Base-by-base conservation (phyloP, 2,113 vertebrate genomes). In the Brachyhypopomus gauderio region DNA sequence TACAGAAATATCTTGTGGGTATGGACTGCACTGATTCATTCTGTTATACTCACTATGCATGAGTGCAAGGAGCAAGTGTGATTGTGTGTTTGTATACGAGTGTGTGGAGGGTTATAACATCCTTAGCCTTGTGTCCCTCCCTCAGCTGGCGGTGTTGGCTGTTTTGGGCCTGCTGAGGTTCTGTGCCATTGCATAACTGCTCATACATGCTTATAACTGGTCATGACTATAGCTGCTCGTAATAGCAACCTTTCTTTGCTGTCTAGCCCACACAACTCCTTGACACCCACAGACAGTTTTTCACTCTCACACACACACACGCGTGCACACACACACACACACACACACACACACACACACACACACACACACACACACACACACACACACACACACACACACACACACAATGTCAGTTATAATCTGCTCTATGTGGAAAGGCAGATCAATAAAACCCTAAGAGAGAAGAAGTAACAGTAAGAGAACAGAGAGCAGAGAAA, bases 171-270 rank as follows among this genome's bases (percentile, higher is more conserved):
- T 90, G 90, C 82, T 85, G 80, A 74, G 76, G 75, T 80, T 87
- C 87, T 90, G 88, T 69, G 64, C 17, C 75, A 88, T 89, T 90
- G 87, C 89, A 91, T 89, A 91, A 91, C 84, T 83, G 78, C 76
- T 74, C 82, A 85, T 86, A 85, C 78, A 38, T 23, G 3, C 22
- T 86, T 84, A 58, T 23, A 41, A 62, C 70, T 30, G 30, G 3
- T 30, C 30, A 30, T 30, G 3, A 30, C 76, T 75, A 58, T 23
- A 41, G 45, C 58, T 64, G 62, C 63, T 52, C 55, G 23, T 17
- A 60, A 66, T 27, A 22, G 48, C 34, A 60, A 9, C 45, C 23
- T 12, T 3, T 52, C 48, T 17, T 7, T 66, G 48, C 83, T 90
- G 88, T 85, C 83, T 87, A 88, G 89, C 83, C 34, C 41, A 41